Evolutionary conservation across 2,797 vertebrate species (phyloP).

Genomic region (Scarus forsteni): DNA sequence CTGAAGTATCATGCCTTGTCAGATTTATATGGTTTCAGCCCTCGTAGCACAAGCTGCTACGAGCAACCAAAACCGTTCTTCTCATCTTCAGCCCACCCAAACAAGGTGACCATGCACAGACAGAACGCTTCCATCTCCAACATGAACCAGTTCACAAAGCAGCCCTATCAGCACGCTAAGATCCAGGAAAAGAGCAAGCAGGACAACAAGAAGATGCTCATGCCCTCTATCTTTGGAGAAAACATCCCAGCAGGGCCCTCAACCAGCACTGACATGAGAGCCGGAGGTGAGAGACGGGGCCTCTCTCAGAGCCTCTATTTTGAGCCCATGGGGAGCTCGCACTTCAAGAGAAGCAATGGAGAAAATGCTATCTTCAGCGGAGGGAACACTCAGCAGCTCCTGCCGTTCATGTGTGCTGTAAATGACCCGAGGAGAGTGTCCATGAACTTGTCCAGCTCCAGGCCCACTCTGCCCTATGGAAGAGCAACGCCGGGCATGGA

Average conservation of each 20-base stretch:
- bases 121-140: conserved; percentile 41
- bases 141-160: conserved; percentile 61
- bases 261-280: conserved; percentile 68
- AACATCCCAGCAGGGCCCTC: conserved; percentile 72
- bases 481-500: conserved; percentile 75
- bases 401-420: conserved; percentile 76
- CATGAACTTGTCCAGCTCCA: conserved; percentile 67
- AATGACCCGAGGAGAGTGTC: conserved; percentile 79
- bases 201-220: conserved; percentile 85
- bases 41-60: conserved; percentile 81
- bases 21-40: conserved; percentile 76
- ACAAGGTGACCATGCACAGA: conserved; percentile 77
- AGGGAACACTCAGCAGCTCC: conserved; percentile 70
- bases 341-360: conserved; percentile 74
- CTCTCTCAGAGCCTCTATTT: conserved; percentile 80
- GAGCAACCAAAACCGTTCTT: conserved; percentile 79
- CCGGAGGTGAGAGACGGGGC: conserved; percentile 73
- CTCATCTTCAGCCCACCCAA: conserved; percentile 70
- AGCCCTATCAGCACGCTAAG: conserved; percentile 73
- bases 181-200: conserved; percentile 80
- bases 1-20: conserved; percentile 77
- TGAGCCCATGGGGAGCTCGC: conserved; percentile 76
- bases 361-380: conserved; percentile 66
- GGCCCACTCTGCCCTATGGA: conserved; percentile 68
- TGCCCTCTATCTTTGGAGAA: conserved; percentile 78